These are phyloP conservation scores for Callosobruchus maculatus DNA, from an alignment of 2,888 invertebrate species.

Conservation along the genomic window DNA sequence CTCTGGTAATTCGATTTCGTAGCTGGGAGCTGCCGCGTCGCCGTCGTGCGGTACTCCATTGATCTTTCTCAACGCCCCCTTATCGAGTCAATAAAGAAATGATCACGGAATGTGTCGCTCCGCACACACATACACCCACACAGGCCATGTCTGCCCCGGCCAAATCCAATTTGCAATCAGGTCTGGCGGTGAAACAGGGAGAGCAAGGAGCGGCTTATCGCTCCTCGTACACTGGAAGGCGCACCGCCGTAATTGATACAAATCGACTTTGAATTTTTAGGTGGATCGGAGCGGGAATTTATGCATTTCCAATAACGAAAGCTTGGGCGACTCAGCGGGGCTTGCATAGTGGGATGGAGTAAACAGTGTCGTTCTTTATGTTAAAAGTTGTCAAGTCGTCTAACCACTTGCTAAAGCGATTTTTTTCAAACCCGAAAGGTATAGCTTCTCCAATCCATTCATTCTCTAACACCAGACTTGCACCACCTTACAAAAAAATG, in stretches of 20 bases:
- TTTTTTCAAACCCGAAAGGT: too few species aligned
- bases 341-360: too few species aligned
- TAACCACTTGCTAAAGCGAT: too few species aligned
- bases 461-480: too few species aligned
- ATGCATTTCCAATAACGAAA: not conserved
- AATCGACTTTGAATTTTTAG: not conserved
- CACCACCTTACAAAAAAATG: too few species aligned
- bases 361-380: too few species aligned
- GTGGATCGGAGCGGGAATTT: not conserved
- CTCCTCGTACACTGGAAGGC: not conserved
- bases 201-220: too few species aligned
- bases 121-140: slow-evolving; percentile 10
- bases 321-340: too few species aligned
- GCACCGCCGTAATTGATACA: not conserved
- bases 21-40: not conserved
- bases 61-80: slow-evolving; percentile 36
- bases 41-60: slow-evolving; percentile 22
- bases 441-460: too few species aligned
- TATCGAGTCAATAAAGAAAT: slow-evolving; percentile 48
- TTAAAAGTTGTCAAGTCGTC: too few species aligned
- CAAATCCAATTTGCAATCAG: slow-evolving; percentile 13
- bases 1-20: not conserved
- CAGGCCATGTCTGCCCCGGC: slow-evolving; percentile 1
- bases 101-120: slow-evolving; percentile 28
- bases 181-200: not conserved